A percentile compares a stretch with the other conserved stretches of the same genome.
These are phyloP conservation scores for Drosophila elegans DNA, from an alignment of 1,140 invertebrate species.

Conservation along the genomic window DNA sequence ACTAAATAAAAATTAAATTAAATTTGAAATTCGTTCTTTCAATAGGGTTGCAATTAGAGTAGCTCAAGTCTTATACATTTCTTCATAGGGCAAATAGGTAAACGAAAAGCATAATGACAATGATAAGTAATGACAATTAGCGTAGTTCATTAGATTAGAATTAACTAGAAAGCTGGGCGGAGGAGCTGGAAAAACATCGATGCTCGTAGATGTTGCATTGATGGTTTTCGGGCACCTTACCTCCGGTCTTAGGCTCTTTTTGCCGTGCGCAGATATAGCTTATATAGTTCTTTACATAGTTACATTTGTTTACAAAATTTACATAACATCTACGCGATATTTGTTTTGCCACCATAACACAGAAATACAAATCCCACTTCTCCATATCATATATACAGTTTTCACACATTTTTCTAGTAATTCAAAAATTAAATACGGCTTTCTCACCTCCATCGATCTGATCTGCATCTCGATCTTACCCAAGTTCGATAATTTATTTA, in stretches of 20 bases:
- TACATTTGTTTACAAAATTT: slow-evolving; percentile 39
- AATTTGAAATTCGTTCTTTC: slow-evolving; percentile 38
- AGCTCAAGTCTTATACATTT: slow-evolving; percentile 82
- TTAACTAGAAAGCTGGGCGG: slow-evolving; percentile 59
- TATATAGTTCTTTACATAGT: slow-evolving; percentile 55
- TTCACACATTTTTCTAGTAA: slow-evolving; percentile 28
- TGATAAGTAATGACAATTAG: slow-evolving; percentile 49
- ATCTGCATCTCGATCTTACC: slow-evolving; percentile 11
- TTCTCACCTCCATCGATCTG: background rate
- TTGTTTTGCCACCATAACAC: slow-evolving; percentile 9
- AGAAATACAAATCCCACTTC: slow-evolving; percentile 14
- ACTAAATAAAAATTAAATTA: slow-evolving; percentile 38
- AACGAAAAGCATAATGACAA: slow-evolving; percentile 49
- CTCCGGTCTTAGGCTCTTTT: slow-evolving; percentile 13
- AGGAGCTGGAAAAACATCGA: slow-evolving; percentile 5
- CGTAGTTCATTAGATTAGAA: slow-evolving; percentile 57
- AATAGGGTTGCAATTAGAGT: slow-evolving; percentile 63
- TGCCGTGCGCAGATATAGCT: slow-evolving; percentile 49
- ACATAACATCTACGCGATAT: slow-evolving; percentile 2
- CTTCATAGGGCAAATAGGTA: slow-evolving; percentile 78
- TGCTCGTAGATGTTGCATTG: background rate
- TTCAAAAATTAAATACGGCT: slow-evolving; percentile 28
- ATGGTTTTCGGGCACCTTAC: background rate
- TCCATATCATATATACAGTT: slow-evolving; percentile 23
- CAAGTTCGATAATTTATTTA: slow-evolving; percentile 66